phyloP scores from a whole-genome alignment of 2,888 invertebrate genomes.

The Xestia sexstrigata region DNA sequence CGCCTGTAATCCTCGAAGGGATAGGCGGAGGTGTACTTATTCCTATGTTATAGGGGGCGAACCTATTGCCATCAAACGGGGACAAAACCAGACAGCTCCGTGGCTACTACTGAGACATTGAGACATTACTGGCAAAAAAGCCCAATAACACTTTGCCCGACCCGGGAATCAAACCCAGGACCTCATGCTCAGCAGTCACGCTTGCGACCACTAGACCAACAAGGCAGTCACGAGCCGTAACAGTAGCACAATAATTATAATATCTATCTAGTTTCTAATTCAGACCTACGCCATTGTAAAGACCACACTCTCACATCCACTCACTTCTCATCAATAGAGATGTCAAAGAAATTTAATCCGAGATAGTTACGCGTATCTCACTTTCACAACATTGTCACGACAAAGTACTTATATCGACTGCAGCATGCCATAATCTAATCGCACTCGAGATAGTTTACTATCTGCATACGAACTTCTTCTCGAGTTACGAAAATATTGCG shows the following conservation, averaged over 20 bases:
- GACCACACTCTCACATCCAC: constrained; percentile 34
- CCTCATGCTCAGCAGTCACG: background rate
- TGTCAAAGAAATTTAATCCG: constrained; percentile 56
- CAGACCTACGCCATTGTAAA: constrained; percentile 9
- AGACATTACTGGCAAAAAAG: background rate
- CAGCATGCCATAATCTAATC: constrained; percentile 59
- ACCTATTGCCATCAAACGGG: too few species aligned
- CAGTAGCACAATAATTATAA: background rate
- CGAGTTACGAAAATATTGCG: constrained; percentile 56
- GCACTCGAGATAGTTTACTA: constrained; percentile 46
- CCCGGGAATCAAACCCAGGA: background rate
- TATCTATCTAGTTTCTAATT: constrained; percentile 15
- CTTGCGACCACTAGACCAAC: background rate
- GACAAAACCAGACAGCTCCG: background rate
- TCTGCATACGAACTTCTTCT: constrained; percentile 47
- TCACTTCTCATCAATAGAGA: constrained; percentile 50
- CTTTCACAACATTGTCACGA: constrained; percentile 68
- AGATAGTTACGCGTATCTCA: constrained; percentile 43
- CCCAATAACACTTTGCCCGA: background rate
- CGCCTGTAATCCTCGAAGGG: too few species aligned
- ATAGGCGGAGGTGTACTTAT: too few species aligned
- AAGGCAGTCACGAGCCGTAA: background rate
- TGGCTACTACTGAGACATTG: background rate
- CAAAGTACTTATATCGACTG: constrained; percentile 52
- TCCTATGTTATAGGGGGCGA: too few species aligned